Conservation (phyloP, 2,888 invertebrate genomes). For the Troides aeacus region DNA sequence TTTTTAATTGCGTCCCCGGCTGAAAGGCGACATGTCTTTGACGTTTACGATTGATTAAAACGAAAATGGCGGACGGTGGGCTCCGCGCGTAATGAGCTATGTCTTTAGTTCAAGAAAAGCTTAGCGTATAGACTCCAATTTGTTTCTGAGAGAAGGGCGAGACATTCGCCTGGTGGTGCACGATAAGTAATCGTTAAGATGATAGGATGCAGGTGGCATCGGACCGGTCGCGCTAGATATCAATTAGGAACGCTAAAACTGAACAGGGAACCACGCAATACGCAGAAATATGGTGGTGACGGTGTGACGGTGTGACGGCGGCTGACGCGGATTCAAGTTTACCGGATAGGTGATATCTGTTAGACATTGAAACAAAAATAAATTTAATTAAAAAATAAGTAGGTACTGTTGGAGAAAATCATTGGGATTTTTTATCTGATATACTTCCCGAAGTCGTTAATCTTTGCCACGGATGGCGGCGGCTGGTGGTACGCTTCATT, state of each 20-base stretch:
- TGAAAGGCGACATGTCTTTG: slow-evolving; percentile 62
- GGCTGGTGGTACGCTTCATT: not conserved
- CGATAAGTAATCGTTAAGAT: too few relatives aligned
- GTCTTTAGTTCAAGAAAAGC: slow-evolving; percentile 27
- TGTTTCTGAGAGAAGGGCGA: too few relatives aligned
- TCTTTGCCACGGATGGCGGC: slow-evolving; percentile 6
- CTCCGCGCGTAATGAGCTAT: slow-evolving; percentile 31
- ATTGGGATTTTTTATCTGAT: slow-evolving; percentile 9
- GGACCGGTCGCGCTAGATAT: not conserved
- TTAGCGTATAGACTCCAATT: not conserved
- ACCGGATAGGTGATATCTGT: not conserved
- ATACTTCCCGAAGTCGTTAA: slow-evolving; percentile 30
- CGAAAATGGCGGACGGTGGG: slow-evolving; percentile 31
- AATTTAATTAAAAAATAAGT: not conserved
- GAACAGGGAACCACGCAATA: too few relatives aligned
- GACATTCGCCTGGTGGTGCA: not conserved
- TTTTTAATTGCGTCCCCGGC: slow-evolving; percentile 67
- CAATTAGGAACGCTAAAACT: not conserved
- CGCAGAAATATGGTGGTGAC: too few relatives aligned
- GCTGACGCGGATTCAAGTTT: not conserved
- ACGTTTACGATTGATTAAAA: slow-evolving; percentile 46
- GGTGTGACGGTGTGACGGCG: too few relatives aligned
- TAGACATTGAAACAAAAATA: not conserved
- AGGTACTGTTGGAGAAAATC: not conserved
- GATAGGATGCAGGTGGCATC: not conserved